Percentiles rank a stretch among this genome's conserved stretches.
phyloP scores from a whole-genome alignment of 1,140 invertebrate genomes.

The Diorhabda elongata region DNA sequence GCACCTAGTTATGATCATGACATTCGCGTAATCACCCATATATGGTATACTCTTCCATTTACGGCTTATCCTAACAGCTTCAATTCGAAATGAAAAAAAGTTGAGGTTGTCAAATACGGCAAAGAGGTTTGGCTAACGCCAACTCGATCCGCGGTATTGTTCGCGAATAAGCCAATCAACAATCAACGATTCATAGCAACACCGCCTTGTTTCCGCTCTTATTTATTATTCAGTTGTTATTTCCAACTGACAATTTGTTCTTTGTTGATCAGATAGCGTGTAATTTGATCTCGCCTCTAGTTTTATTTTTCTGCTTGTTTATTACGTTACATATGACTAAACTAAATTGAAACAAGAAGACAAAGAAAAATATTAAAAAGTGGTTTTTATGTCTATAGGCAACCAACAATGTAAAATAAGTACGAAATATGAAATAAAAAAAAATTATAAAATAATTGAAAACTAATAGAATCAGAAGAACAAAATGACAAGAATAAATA shows the following conservation, averaged over 20 bases:
- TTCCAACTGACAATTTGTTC: not conserved
- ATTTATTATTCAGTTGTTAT: slow-evolving; percentile 1
- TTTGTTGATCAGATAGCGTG: not conserved
- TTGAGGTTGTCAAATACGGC: not conserved
- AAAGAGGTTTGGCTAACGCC: slow-evolving; percentile 1
- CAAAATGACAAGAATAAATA: too few relatives aligned
- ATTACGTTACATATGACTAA: too few relatives aligned
- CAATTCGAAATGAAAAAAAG: not conserved
- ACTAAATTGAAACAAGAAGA: too few relatives aligned
- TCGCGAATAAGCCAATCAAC: slow-evolving; percentile 1
- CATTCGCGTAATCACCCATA: not conserved
- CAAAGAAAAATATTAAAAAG: too few relatives aligned
- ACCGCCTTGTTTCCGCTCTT: not conserved
- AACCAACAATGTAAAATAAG: too few relatives aligned
- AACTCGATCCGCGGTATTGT: not conserved
- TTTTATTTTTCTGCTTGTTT: too few relatives aligned
- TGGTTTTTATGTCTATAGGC: too few relatives aligned
- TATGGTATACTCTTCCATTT: not conserved
- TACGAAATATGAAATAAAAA: too few relatives aligned
- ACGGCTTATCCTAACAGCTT: not conserved
- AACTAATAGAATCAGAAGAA: too few relatives aligned
- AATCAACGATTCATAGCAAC: not conserved
- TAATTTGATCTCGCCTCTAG: not conserved
- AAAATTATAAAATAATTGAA: too few relatives aligned
- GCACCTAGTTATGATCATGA: not conserved